Conservation (phyloP, 2,113 vertebrate species). For the Atlantisia rogersi region DNA sequence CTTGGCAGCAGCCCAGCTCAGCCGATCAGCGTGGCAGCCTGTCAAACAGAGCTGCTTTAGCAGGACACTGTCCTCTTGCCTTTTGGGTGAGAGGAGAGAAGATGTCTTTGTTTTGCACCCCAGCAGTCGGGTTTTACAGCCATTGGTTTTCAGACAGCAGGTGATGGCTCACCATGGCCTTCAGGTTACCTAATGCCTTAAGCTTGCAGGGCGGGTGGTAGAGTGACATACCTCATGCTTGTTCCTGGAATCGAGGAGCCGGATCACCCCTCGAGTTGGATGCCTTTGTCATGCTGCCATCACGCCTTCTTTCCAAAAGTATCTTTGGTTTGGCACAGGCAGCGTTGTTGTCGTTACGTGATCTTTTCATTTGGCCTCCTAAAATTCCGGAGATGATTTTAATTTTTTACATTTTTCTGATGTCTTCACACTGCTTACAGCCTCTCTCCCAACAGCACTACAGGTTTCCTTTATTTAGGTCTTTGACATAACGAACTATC, state of each 20-base stretch:
- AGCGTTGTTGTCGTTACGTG: background rate
- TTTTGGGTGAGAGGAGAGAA: background rate
- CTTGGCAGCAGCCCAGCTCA: background rate
- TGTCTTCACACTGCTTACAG: slow-evolving; percentile 12
- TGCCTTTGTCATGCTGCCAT: background rate
- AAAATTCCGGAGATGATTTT: background rate
- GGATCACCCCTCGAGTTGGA: background rate
- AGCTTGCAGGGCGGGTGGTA: background rate
- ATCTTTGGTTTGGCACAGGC: slow-evolving; percentile 3
- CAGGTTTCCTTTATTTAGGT: slow-evolving; percentile 57
- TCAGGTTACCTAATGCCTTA: background rate
- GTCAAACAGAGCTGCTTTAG: background rate
- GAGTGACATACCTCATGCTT: background rate
- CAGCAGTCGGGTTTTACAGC: background rate
- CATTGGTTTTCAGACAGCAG: background rate
- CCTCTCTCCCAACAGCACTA: background rate
- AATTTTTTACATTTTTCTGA: background rate
- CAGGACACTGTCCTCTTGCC: background rate
- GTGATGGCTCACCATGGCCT: background rate
- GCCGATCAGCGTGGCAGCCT: background rate
- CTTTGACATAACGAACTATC: slow-evolving; percentile 28
- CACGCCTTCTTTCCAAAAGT: background rate
- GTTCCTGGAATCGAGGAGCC: background rate
- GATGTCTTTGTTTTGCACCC: background rate
- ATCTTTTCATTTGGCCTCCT: slow-evolving; percentile 11